Evolutionary conservation across 2,888 invertebrate species (phyloP).

Genomic region (Papilio elwesi): DNA sequence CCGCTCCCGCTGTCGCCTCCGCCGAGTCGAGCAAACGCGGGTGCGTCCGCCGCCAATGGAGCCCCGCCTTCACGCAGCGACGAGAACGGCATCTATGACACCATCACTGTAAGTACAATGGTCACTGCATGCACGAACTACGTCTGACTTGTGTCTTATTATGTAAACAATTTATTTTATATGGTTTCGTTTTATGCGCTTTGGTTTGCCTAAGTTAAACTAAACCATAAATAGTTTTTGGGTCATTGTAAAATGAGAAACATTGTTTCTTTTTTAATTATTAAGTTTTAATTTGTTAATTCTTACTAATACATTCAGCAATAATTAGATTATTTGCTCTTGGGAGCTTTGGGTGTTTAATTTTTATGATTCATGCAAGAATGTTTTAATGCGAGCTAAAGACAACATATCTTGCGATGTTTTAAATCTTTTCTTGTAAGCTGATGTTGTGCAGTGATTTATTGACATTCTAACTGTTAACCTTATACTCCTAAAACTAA

Average conservation of each 20-base stretch:
- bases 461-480: neutral
- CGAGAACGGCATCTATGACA: conserved; percentile 80
- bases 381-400: too few relatives aligned
- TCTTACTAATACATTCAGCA: too few relatives aligned
- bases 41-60: conserved; percentile 51
- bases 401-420: too few relatives aligned
- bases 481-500: neutral
- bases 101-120: conserved; percentile 70
- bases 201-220: too few relatives aligned
- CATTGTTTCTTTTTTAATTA: too few relatives aligned
- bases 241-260: too few relatives aligned
- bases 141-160: neutral
- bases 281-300: too few relatives aligned
- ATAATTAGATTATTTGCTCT: too few relatives aligned
- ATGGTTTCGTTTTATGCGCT: neutral
- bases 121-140: conserved; percentile 20
- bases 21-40: conserved; percentile 58
- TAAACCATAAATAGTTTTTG: too few relatives aligned
- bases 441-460: neutral
- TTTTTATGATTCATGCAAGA: too few relatives aligned
- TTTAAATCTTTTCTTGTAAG: too few relatives aligned
- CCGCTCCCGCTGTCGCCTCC: conserved; percentile 73
- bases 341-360: too few relatives aligned
- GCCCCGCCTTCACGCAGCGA: conserved; percentile 56
- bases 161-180: conserved; percentile 12